Base-by-base conservation (phyloP, 2,113 vertebrate species). In the Zosterops lateralis region DNA sequence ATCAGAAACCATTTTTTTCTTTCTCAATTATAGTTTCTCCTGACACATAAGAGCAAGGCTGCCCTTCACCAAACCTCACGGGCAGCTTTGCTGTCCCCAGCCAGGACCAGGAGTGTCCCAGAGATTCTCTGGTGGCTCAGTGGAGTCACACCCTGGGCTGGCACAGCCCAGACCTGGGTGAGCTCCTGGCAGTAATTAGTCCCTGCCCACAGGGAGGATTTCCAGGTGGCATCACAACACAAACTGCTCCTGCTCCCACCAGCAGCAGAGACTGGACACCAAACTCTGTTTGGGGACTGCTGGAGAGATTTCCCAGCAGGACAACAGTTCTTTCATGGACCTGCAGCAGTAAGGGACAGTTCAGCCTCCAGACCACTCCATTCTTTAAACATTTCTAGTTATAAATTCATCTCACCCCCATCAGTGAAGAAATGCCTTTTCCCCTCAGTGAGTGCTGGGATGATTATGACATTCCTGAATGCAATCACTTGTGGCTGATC, bases 91-190 rank as follows among this genome's bases (percentile, higher is more conserved):
- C 21, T 34, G 38, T 18, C 64, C 24, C 3, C 1, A 36, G 56
- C n/a, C 71, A 72, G 44, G 36, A 60, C 26, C 32, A 10, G 0
- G 1, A 1, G 0, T 0, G 4, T 17, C 47, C 51, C 42, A 20
- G 38, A 53, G 56, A 4, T 28, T 21, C 54, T 72, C 51, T 14
- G 36, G 32, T 14, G 29, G 44, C 47, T 44, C 14, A 0, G 9
- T 0, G 14, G n/a, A 36, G 18, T 64, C n/a, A 24, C 53, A 21
- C 24, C 8, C 3, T 5, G 38, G 47, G 47, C 31, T 61, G 45
- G 62, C 64, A 75, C 31, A 21, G 40, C 47, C 81, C 48, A 72
- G 38, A 71, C 5, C 48, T 50, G 57, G 18, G 53, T 76, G 2
- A 84, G 7, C 14, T 67, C 77, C n/a, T 17, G 10, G 1, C 50